phyloP scores from a whole-genome alignment of 2,113 vertebrate genomes.

The Bubalus kerabau region DNA sequence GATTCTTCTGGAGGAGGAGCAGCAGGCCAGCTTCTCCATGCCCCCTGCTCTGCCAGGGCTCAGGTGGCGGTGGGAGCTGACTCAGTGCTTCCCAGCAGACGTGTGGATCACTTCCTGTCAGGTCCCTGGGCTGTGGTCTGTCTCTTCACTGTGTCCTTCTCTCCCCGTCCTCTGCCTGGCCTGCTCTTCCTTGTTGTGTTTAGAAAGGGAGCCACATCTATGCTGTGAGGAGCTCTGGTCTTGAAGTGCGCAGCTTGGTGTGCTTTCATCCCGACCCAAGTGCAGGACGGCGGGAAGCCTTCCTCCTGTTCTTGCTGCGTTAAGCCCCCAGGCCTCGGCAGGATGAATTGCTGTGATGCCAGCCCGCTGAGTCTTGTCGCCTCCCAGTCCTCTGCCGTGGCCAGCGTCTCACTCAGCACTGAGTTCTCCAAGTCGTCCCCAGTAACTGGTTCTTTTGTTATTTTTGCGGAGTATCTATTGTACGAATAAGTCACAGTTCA shows the following conservation, averaged over 20 bases:
- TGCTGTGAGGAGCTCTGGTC: fast-evolving
- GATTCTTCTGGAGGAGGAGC: background rate
- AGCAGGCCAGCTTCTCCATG: background rate
- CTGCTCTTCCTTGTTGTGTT: background rate
- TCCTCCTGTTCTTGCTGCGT: background rate
- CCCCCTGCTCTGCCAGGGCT: fast-evolving
- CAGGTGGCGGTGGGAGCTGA: background rate
- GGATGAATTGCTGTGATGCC: background rate
- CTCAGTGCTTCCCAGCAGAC: fast-evolving
- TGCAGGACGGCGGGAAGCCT: fast-evolving
- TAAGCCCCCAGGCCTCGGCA: background rate
- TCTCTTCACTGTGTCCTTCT: background rate
- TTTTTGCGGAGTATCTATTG: fast-evolving
- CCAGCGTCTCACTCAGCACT: fast-evolving
- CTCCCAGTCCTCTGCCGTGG: fast-evolving
- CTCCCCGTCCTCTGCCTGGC: fast-evolving
- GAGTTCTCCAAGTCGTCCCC: fast-evolving
- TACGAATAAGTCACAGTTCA: fast-evolving
- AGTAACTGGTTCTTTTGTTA: fast-evolving
- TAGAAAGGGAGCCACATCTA: fast-evolving
- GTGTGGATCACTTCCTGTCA: fast-evolving
- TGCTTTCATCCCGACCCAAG: no score
- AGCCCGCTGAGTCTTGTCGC: background rate
- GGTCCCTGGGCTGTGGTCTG: fast-evolving
- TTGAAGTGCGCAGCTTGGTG: fast-evolving